phyloP scores from a whole-genome alignment of 2,888 invertebrate genomes.

The Athetis lepigone region DNA sequence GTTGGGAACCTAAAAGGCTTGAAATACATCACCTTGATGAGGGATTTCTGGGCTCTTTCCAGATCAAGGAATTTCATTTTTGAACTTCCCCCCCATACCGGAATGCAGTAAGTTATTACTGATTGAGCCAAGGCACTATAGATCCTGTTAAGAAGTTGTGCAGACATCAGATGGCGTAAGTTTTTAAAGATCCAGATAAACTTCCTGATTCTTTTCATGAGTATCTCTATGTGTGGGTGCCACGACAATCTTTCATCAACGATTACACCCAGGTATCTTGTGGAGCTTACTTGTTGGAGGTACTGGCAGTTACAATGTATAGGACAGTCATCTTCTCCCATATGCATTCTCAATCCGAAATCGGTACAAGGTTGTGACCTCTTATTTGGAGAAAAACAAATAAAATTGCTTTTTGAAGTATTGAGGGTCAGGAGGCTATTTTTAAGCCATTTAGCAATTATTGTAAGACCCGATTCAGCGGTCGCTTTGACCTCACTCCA shows the following conservation, averaged over 20 bases:
- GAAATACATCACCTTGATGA: no score
- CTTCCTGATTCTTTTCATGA: not conserved
- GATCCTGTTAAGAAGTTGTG: not conserved
- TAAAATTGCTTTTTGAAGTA: no score
- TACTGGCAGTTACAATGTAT: no score
- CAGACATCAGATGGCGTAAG: not conserved
- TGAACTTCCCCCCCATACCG: not conserved
- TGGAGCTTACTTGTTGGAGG: no score
- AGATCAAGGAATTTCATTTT: not conserved
- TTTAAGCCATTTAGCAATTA: not conserved
- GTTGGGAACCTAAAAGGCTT: no score
- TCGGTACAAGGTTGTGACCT: no score
- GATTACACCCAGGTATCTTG: no score
- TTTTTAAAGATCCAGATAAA: constrained; percentile 2
- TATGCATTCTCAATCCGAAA: no score
- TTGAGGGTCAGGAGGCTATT: not conserved
- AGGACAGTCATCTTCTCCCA: no score
- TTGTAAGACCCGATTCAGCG: no score
- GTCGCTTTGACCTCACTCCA: not conserved
- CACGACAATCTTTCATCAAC: not conserved
- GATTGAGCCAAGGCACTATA: not conserved
- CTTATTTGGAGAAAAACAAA: no score
- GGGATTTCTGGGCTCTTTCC: no score
- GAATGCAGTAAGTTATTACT: not conserved
- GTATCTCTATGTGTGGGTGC: not conserved